Conservation (phyloP, 2,113 vertebrate genomes). For the Saccopteryx leptura region DNA sequence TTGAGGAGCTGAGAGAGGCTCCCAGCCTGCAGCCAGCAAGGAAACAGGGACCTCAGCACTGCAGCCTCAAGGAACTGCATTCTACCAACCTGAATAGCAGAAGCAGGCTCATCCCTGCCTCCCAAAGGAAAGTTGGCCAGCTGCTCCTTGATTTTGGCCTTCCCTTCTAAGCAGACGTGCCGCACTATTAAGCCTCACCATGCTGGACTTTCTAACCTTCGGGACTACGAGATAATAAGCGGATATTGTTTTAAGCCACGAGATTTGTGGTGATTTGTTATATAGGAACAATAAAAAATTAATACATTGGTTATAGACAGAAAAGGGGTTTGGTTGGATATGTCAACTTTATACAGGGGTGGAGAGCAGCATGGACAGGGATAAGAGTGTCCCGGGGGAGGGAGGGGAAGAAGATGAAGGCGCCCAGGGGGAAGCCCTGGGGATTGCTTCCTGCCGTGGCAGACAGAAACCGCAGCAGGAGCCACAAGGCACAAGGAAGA, state of each 20-base stretch:
- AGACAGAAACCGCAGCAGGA: neutral
- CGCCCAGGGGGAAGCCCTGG: neutral
- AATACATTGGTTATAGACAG: neutral
- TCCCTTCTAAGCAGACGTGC: neutral
- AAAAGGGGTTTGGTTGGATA: neutral
- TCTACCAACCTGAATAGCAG: neutral
- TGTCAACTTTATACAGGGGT: neutral
- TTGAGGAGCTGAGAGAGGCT: neutral
- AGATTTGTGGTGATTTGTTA: neutral
- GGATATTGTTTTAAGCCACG: neutral
- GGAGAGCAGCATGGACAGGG: neutral
- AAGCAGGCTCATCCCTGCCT: neutral
- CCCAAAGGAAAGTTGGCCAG: neutral
- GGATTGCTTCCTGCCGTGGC: rapidly evolving
- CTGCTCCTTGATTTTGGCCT: neutral
- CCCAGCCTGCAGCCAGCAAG: neutral
- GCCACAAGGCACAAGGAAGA: neutral
- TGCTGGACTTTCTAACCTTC: neutral
- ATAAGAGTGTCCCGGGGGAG: too few relatives aligned
- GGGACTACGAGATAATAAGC: neutral
- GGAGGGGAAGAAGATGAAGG: neutral
- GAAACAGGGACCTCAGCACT: neutral
- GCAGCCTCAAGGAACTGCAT: neutral
- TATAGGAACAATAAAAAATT: neutral
- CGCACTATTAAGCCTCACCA: too few relatives aligned